Base-by-base conservation (phyloP, 2,888 invertebrate species). In the Aelia acuminata region DNA sequence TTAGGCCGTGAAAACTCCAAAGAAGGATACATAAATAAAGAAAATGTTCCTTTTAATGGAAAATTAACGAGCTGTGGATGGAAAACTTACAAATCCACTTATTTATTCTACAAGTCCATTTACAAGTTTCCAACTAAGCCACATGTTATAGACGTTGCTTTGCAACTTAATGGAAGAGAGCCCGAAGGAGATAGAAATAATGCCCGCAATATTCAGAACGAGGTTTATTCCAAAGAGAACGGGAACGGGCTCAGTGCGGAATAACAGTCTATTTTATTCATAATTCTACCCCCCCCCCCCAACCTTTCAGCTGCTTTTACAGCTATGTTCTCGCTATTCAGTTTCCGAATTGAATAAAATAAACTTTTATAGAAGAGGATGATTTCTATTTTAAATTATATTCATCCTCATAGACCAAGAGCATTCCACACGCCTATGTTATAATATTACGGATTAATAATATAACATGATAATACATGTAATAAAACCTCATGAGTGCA, bases 201-300 rank as follows among this genome's bases (percentile, higher is more conserved):
- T 35, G 15, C 31, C 18, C 63, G 31, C 35, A 18, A 26, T 70
- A 35, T 35, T 35, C 5, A 20, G 31, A 20, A 31, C 4, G 63
- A 70, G 35, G 63, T 70, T 70, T 70, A 70, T 70, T 70, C 63
- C 35, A 35, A 70, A 57, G 57, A 13, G 13, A 4, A 2, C 26
- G 57, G 13, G 15, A 7, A 15, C 26, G 31, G 26, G 31, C 63
- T 18, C 63, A 35, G 8, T 18, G 63, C 31, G 35, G n/a, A 70
- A 70, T 70, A 70, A 70, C 35, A 70, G 63, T 18, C 63, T 70
- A 31, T 20, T 70, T 31, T 70, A 31, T 70, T 70, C 63, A 70
- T 70, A 70, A 70, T 70, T 70, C 63, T 35, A 70, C 35, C 26
- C 7, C 31, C 63, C 13, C 22, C 20, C 35, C 20, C 8, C 35